These are phyloP conservation scores for Rhagophthalmus giganteus DNA, from an alignment of 2,888 invertebrate genomes.

Conservation along the genomic window DNA sequence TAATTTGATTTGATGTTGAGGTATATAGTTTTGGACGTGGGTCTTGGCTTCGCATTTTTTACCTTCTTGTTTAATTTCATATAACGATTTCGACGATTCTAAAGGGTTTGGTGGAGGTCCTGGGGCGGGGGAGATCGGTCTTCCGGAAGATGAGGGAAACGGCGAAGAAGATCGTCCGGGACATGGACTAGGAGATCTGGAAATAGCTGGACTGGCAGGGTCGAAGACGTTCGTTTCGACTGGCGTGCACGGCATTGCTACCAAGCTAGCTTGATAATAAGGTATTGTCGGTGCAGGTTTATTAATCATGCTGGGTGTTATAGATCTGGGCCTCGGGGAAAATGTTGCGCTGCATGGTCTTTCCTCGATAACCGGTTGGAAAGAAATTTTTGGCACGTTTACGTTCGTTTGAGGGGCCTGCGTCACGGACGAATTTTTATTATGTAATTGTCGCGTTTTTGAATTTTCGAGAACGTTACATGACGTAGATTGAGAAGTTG, in stretches of 20 bases:
- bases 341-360: slow-evolving; percentile 54
- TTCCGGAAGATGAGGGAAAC: slow-evolving; percentile 45
- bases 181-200: slow-evolving; percentile 69
- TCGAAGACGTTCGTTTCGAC: slow-evolving; percentile 64
- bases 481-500: neutral
- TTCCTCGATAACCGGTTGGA: slow-evolving; percentile 65
- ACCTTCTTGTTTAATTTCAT: slow-evolving; percentile 7
- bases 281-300: slow-evolving; percentile 77
- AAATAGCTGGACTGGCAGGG: slow-evolving; percentile 62
- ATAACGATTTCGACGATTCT: slow-evolving; percentile 3
- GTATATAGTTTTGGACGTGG: slow-evolving; percentile 19
- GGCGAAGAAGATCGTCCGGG: slow-evolving; percentile 48
- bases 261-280: slow-evolving; percentile 76
- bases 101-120: slow-evolving; percentile 72
- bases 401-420: slow-evolving; percentile 44
- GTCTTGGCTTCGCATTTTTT: slow-evolving; percentile 14
- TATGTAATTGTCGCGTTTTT: neutral
- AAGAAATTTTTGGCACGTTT: slow-evolving; percentile 53
- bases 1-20: slow-evolving; percentile 13
- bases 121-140: slow-evolving; percentile 70
- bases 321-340: slow-evolving; percentile 62
- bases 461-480: neutral
- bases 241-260: slow-evolving; percentile 67
- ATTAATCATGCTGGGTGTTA: slow-evolving; percentile 73
- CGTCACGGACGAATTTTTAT: slow-evolving; percentile 27